Base-by-base conservation (phyloP, 2,888 invertebrate genomes). In the Omphaloscelis lunosa region DNA sequence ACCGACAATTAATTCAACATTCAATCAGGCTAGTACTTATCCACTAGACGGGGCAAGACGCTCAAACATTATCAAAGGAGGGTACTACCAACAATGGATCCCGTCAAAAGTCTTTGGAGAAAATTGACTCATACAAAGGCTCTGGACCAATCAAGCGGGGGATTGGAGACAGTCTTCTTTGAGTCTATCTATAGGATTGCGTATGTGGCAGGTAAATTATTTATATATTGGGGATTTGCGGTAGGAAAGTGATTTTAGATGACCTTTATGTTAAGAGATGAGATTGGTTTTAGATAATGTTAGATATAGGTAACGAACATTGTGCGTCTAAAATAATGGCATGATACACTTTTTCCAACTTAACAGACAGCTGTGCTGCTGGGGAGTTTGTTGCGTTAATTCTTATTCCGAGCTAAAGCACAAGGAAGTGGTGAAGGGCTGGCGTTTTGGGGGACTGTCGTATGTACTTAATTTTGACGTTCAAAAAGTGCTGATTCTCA, bases 151-250 rank as follows among this genome's bases (percentile, higher is more conserved):
- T 93, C 94, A 6, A 94, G 94, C 73, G 95, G 95, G 29, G 80
- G 84, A 80, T 89, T 92, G 75, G 95, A 96, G 86, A 93, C 88
- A 12, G 87, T 90, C 58, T 96, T 96, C 90, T 96, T 95, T 85
- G 95, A 93, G 73, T 92, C 93, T 0, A 90, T 94, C 5, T 95
- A 96, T 80, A 91, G 96, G 59, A 90, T 94, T 5, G 86, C 91
- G 34, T 96, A 95, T 83, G 72, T 95, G 53, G 88, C 92, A 90
- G 96, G 96, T 96, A 92, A 87, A 70, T 74, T 69, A 41, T 59
- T 74, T 69, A 41, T 59, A 34, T 74, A 56, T 61, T 29, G 56
- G 1, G 29, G 45, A 69, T 80, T 73, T 71, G 34, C 2, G 41
- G 53, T n/a, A 12, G n/a, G 56, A n/a, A 56, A 5, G 56, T n/a